Evolutionary conservation across 2,113 vertebrate species (phyloP), one percentile per base, ranked within the genome.

Genomic region (Percopsis transmontana): DNA sequence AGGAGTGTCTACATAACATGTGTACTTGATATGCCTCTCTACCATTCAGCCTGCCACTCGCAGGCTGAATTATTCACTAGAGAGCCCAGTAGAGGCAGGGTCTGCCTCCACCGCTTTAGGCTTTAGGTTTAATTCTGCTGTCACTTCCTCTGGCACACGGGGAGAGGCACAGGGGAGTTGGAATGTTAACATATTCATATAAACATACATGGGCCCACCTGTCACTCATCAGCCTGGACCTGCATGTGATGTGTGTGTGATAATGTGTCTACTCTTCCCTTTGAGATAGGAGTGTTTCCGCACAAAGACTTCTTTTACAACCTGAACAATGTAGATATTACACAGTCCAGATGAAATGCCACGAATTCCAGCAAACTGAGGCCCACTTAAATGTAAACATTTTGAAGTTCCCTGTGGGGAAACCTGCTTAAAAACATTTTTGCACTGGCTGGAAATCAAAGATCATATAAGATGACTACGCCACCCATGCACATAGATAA

Each of bases 51-150:
- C n/a, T 47, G 18, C 47, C 33, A 33, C 27, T 20, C 65, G 64
- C 74, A 58, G 41, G 41, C 21, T 75, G 65, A 82, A 78, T 85
- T 80, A 80, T 79, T 78, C 61, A 76, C 54, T 60, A 24, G 10
- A 7, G 27, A 20, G 50, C 18, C 20, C 23, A 62, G 47, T 45
- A 42, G 41, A 74, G 44, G 47, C 71, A 60, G 55, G 62, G 48
- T 52, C 59, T 27, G 58, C 42, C 20, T 14, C 21, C 39, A 39
- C 70, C 27, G 23, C 61, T 76, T 55, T 42, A 67, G 13, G 64
- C 62, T 65, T 70, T 21, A 58, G 44, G 67, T 50, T 68, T 51
- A 62, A 65, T 75, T 72, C 48, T 53, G 55, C 13, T 80, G 65
- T 60, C 50, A 58, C 24, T 41, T 59, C 42, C 51, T 67, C 62